phyloP scores from a whole-genome alignment of 1,140 invertebrate species.

The Achroia grisella region DNA sequence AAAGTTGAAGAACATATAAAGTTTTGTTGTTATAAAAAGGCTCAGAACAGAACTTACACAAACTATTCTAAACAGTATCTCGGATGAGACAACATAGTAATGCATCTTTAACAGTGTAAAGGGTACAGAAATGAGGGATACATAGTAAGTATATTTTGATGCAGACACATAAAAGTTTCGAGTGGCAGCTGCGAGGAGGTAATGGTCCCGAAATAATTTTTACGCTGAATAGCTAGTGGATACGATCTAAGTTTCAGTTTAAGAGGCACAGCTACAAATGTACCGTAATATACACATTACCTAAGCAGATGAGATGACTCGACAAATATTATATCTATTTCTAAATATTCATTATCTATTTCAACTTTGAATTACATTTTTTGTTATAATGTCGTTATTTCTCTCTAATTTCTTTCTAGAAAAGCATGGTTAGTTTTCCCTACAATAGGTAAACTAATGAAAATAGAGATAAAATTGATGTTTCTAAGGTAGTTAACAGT shows the following conservation, averaged over 20 bases:
- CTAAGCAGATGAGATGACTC: too few relatives aligned
- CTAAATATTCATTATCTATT: too few relatives aligned
- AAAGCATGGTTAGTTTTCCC: too few relatives aligned
- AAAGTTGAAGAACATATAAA: too few relatives aligned
- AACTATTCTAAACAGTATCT: background rate
- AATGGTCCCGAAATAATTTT: conserved; percentile 13
- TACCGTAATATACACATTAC: background rate
- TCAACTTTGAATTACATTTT: too few relatives aligned
- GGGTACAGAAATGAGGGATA: conserved; percentile 3
- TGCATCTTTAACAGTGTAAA: background rate
- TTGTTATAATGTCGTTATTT: too few relatives aligned
- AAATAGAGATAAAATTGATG: too few relatives aligned
- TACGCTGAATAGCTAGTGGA: conserved; percentile 7
- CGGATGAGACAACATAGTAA: background rate
- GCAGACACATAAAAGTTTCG: conserved; percentile 14
- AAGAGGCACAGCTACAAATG: conserved; percentile 4
- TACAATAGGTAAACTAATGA: too few relatives aligned
- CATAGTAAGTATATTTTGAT: conserved; percentile 12
- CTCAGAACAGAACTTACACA: background rate
- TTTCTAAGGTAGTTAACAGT: too few relatives aligned
- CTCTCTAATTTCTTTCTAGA: too few relatives aligned
- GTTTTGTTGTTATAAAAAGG: too few relatives aligned
- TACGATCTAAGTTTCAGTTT: conserved; percentile 7
- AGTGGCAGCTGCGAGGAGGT: conserved; percentile 12
- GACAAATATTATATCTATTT: too few relatives aligned